These are phyloP conservation scores for Nerophis ophidion DNA, from an alignment of 2,113 vertebrate genomes.

Conservation along the genomic window DNA sequence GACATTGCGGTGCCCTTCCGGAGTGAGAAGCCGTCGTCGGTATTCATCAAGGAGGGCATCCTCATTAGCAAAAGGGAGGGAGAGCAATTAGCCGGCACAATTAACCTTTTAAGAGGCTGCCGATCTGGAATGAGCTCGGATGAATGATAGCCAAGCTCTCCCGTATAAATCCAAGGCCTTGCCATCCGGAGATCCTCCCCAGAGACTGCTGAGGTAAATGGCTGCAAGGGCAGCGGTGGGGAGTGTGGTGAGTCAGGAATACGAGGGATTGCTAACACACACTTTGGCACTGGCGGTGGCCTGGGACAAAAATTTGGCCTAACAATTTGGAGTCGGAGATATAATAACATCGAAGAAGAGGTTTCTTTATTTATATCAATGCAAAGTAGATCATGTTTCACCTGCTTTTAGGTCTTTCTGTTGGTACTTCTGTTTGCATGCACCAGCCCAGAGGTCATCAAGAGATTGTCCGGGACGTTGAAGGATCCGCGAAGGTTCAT, in stretches of 20 bases:
- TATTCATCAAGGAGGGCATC: constrained; percentile 52
- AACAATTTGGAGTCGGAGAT: too few species aligned
- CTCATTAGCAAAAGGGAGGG: constrained; percentile 58
- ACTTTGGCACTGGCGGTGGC: constrained; percentile 6
- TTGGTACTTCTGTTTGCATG: too few species aligned
- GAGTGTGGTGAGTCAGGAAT: constrained; percentile 37
- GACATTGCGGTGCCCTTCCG: constrained; percentile 49
- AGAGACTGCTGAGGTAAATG: constrained; percentile 48
- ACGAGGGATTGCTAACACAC: constrained; percentile 34
- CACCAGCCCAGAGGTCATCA: too few species aligned
- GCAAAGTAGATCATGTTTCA: too few species aligned
- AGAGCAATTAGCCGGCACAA: constrained; percentile 70
- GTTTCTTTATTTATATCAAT: too few species aligned
- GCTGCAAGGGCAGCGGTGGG: constrained; percentile 44
- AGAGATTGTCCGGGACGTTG: too few species aligned
- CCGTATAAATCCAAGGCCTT: constrained; percentile 66
- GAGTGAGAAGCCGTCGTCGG: constrained; percentile 48
- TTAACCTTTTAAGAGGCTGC: constrained; percentile 72
- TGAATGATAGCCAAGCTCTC: constrained; percentile 59
- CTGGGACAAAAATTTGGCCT: too few species aligned
- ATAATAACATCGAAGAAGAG: too few species aligned
- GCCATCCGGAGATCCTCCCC: constrained; percentile 48
- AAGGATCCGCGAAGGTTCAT: too few species aligned
- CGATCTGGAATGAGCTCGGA: constrained; percentile 57
- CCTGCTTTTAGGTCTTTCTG: too few species aligned